Base-by-base conservation (phyloP, 2,888 invertebrate genomes). In the Papilio demoleus region DNA sequence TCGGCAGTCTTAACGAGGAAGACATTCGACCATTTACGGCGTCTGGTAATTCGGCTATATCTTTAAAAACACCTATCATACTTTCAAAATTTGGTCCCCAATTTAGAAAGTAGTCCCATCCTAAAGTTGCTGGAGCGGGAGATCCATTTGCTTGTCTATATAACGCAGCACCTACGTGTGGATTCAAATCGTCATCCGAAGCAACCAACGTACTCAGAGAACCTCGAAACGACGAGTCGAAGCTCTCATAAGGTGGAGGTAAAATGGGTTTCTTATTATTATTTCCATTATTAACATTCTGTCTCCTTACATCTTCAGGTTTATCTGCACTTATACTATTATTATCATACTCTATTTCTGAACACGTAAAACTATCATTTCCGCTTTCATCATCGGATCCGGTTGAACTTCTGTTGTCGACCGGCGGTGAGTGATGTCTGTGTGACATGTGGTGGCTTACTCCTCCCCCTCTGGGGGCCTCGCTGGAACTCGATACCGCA, bases 21-120 rank as follows among this genome's bases (percentile, higher is more conserved):
- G 96, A 94, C 80, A 96, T 95, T 76, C 96, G 93, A 71, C 95
- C 95, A 76, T 95, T 95, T 24, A 95, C 95, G 60, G 95, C 94
- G 83, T 98, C 98, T 4, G 98, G 98, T 76, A 99, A 90, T 88
- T 98, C 97, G 58, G 98, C 98, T 79, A 99, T 98, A 88, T 99
- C 99, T 91, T 97, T 98, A 82, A 98, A 99, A 61, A 99, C 99
- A 31, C 98, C 98, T 73, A 98, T 97, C 83, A 99, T 94, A 85
- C 97, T 98, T 87, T 98, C 97, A 87, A 98, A 99, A 89, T 98
- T 98, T 22, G 98, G 97, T 9, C 98, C 98, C 98, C 98, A 99
- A 88, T 98, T 98, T 68, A 99, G 94, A 74, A 98, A 91, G 83
- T 98, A 98, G 83, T 99, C 98, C 97, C 98, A 98, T 66, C 98